Base-by-base conservation (phyloP, 2,888 invertebrate species). In the Drosophila phalerata region DNA sequence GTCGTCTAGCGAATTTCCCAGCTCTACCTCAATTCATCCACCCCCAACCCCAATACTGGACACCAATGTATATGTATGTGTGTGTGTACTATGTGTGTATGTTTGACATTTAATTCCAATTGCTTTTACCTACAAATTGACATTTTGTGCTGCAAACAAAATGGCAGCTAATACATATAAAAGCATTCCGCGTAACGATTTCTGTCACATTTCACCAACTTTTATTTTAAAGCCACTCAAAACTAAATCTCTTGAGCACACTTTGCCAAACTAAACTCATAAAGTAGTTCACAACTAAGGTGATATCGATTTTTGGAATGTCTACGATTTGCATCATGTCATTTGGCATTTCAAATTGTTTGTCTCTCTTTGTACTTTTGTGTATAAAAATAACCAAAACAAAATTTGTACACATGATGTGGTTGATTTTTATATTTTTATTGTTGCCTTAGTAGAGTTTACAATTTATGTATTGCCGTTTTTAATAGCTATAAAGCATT, bases 91-190 rank as follows among this genome's bases (percentile, higher is more conserved):
- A 22, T 49, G 55, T 67, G 68, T 65, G 17, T 81, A 72, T 71
- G 72, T 80, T 76, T 84, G 88, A 86, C 88, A 80, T 82, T 82
- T 80, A 88, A 86, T 88, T 85, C 79, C 80, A 79, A 88, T 84
- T 82, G 88, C 84, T 69, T 80, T 84, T 86, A 79, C 80, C 84
- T 80, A 82, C 82, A 86, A 86, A 85, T 88, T 88, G 86, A 84
- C 86, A 84, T 81, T 79, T 76, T 81, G 61, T 73, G 71, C 71
- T 70, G 63, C 53, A 79, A 58, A 63, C 56, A 79, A 63, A 70
- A 67, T 73, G 32, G 11, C 52, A 61, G 53, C 51, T 57, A 67
- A 76, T 70, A 63, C 57, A 60, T 61, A 45, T 56, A 42, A 60
- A 51, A 32, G 19, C 51, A 45, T 84, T 81, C 85, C 55, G 25